A percentile compares a stretch with the other conserved stretches of the same genome.
Conservation (phyloP, 2,797 vertebrate genomes). For the Myotis vivesi region DNA sequence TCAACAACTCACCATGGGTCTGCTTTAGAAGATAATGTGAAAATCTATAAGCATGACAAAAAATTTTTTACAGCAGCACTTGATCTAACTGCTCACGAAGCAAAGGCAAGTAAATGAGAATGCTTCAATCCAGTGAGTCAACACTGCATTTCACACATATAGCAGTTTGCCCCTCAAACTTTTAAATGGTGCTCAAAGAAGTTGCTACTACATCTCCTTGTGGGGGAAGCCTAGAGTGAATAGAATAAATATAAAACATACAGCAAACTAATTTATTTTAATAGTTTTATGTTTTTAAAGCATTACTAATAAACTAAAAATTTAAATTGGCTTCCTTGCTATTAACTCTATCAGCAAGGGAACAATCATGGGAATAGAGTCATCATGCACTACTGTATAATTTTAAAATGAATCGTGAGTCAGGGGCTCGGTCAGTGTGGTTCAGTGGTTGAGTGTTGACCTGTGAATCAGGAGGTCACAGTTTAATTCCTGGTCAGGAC, state of each 20-base stretch:
- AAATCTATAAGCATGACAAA: constrained; percentile 52
- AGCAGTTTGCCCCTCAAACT: background rate
- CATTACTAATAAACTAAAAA: background rate
- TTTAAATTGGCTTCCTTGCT: background rate
- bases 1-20: constrained; percentile 55
- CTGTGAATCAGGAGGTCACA: too few relatives aligned
- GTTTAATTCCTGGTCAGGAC: too few relatives aligned
- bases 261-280: background rate
- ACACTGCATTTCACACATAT: background rate
- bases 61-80: background rate
- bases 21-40: constrained; percentile 61
- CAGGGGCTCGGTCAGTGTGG: too few relatives aligned
- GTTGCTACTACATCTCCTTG: background rate
- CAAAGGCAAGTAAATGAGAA: constrained; percentile 34
- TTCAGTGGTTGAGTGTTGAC: too few relatives aligned
- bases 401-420: too few relatives aligned
- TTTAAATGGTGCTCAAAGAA: background rate
- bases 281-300: background rate
- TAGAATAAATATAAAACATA: background rate
- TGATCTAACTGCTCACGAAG: constrained; percentile 37
- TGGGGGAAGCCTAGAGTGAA: background rate
- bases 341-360: background rate
- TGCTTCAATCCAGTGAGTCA: constrained; percentile 13
- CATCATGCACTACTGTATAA: background rate
- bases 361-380: background rate